These are phyloP conservation scores for Tylochromis polylepis DNA, from an alignment of 2,113 vertebrate species.

Conservation along the genomic window DNA sequence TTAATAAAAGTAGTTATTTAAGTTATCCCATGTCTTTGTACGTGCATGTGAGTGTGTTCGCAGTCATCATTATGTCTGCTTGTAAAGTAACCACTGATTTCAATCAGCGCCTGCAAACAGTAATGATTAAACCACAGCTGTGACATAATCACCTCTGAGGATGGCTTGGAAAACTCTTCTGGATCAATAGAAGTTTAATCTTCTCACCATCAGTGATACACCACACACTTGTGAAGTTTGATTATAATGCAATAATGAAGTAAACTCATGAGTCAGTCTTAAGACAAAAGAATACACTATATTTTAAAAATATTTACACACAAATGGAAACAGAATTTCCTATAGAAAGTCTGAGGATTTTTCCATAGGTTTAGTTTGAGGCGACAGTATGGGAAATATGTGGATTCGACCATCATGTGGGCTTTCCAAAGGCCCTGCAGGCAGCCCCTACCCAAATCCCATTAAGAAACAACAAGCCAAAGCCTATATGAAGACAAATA, in stretches of 20 bases:
- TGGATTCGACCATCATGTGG: slow-evolving; percentile 20
- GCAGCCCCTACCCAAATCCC: slow-evolving; percentile 14
- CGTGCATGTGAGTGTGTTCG: neutral
- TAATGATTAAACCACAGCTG: slow-evolving; percentile 31
- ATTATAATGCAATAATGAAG: neutral
- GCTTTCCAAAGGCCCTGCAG: slow-evolving; percentile 1
- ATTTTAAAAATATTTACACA: neutral
- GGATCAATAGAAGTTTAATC: slow-evolving; percentile 51
- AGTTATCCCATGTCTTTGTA: neutral
- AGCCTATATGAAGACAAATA: slow-evolving; percentile 15
- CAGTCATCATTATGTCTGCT: neutral
- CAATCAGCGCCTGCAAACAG: slow-evolving; percentile 26
- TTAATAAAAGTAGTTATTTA: neutral
- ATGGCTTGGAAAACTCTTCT: slow-evolving; percentile 21
- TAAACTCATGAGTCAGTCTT: neutral
- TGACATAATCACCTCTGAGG: slow-evolving; percentile 36
- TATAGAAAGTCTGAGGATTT: neutral
- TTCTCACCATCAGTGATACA: neutral
- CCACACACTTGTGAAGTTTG: neutral
- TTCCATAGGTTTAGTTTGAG: neutral
- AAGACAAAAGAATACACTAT: neutral
- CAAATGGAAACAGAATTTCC: neutral
- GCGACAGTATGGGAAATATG: slow-evolving; percentile 8
- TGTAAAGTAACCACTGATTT: slow-evolving; percentile 11
- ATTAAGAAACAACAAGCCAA: slow-evolving; percentile 33